phyloP scores from a whole-genome alignment of 2,888 invertebrate genomes.

The Ommatoiulus sabulosus region DNA sequence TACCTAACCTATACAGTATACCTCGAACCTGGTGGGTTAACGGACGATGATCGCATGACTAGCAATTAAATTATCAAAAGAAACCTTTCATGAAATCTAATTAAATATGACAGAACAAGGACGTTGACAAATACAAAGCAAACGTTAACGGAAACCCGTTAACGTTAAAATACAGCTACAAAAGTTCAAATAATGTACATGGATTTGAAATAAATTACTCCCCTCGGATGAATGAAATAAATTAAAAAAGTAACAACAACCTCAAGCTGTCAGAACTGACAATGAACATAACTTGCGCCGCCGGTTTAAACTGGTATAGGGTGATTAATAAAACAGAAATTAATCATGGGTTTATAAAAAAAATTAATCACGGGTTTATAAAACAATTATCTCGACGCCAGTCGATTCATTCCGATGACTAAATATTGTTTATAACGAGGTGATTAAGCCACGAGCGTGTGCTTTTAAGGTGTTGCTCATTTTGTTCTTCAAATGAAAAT shows the following conservation, averaged over 20 bases:
- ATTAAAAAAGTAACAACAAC: too few relatives aligned
- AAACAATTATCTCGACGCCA: not conserved
- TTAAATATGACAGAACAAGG: not conserved
- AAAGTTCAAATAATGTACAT: not conserved
- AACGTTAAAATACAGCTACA: not conserved
- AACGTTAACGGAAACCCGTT: too few relatives aligned
- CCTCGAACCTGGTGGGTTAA: not conserved
- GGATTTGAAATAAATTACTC: not conserved
- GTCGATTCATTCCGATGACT: not conserved
- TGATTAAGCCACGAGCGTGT: not conserved
- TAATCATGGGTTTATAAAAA: not conserved
- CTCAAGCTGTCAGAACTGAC: not conserved
- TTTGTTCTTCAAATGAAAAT: not conserved
- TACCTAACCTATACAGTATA: not conserved
- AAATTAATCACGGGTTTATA: not conserved
- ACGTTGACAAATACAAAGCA: not conserved
- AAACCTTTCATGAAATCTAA: not conserved
- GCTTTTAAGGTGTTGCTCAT: not conserved
- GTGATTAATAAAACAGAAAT: not conserved
- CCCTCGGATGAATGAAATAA: not conserved
- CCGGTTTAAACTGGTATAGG: not conserved
- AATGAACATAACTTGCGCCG: not conserved
- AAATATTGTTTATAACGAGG: not conserved
- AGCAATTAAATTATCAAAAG: not conserved
- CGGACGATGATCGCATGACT: not conserved